Conservation (phyloP, 2,888 invertebrate genomes). For the Agrochola lota region DNA sequence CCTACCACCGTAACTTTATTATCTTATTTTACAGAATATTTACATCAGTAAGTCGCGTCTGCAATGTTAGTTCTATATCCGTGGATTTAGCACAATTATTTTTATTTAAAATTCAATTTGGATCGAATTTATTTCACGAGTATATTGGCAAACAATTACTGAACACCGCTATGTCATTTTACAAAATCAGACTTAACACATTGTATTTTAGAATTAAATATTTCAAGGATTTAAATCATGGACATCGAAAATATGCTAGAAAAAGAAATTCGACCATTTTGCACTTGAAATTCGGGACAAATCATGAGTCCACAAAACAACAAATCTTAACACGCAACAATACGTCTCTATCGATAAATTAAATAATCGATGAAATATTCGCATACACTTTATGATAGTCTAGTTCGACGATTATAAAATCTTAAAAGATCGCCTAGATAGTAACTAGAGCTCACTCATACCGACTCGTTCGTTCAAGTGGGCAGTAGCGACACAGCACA, state of each 20-base stretch:
- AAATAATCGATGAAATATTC: slow-evolving; percentile 70
- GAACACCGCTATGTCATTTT: slow-evolving; percentile 43
- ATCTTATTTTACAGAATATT: slow-evolving; percentile 85
- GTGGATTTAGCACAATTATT: slow-evolving; percentile 80
- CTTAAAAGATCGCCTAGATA: slow-evolving; percentile 69
- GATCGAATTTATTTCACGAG: slow-evolving; percentile 74
- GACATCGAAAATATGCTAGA: slow-evolving; percentile 35
- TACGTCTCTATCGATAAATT: slow-evolving; percentile 72
- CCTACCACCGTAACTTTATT: slow-evolving; percentile 72
- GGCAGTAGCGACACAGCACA: slow-evolving; percentile 63
- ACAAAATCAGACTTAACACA: slow-evolving; percentile 57
- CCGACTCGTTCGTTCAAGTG: slow-evolving; percentile 59
- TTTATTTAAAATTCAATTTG: slow-evolving; percentile 68
- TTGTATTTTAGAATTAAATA: slow-evolving; percentile 53
- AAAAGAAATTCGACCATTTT: slow-evolving; percentile 63
- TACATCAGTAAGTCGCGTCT: slow-evolving; percentile 79
- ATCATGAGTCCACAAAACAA: slow-evolving; percentile 67
- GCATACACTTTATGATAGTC: slow-evolving; percentile 75
- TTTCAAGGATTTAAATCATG: slow-evolving; percentile 25
- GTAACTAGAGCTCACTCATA: slow-evolving; percentile 69
- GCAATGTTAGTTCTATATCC: slow-evolving; percentile 74
- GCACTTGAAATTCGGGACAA: slow-evolving; percentile 53
- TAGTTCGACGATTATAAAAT: slow-evolving; percentile 74
- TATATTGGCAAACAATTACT: slow-evolving; percentile 53
- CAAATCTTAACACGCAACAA: slow-evolving; percentile 73